A percentile compares a stretch with the other conserved stretches of the same genome.
These are phyloP conservation scores for Trissolcus brochymenae DNA, from an alignment of 2,888 invertebrate genomes.

Conservation along the genomic window DNA sequence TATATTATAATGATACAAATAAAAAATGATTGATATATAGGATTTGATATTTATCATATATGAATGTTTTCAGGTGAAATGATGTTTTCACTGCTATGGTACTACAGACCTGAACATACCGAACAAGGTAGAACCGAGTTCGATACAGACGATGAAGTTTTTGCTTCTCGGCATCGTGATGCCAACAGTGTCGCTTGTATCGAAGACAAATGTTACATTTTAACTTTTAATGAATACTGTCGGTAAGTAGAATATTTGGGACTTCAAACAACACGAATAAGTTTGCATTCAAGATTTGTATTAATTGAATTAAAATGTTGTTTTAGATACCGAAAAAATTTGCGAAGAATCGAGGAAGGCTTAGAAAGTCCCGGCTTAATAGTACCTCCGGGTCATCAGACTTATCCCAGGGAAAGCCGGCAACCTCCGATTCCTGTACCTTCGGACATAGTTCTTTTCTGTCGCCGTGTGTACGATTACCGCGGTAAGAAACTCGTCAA, in stretches of 20 bases:
- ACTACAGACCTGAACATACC: constrained; percentile 98
- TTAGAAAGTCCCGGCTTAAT: constrained; percentile 83
- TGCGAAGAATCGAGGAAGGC: constrained; percentile 87
- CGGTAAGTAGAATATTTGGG: constrained; percentile 80
- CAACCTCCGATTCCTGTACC: constrained; percentile 83
- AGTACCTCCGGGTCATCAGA: constrained; percentile 84
- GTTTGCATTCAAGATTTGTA: not conserved
- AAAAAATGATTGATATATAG: too few species aligned
- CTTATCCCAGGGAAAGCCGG: constrained; percentile 79
- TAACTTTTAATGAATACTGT: constrained; percentile 97
- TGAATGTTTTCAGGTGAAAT: constrained; percentile 84
- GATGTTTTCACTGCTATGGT: constrained; percentile 98
- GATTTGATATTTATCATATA: not conserved
- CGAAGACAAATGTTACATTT: constrained; percentile 97
- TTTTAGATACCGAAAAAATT: constrained; percentile 88
- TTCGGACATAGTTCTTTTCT: constrained; percentile 94
- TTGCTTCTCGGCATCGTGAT: constrained; percentile 96
- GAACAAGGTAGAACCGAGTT: constrained; percentile 89
- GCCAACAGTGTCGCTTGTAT: constrained; percentile 97
- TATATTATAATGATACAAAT: not conserved
- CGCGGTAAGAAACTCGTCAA: constrained; percentile 83
- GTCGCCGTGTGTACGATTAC: constrained; percentile 96
- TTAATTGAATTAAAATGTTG: too few species aligned
- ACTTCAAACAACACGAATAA: not conserved
- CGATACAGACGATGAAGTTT: constrained; percentile 93